A percentile compares a stretch with the other conserved stretches of the same genome.
These are phyloP conservation scores for Urocynchramus pylzowi DNA, from an alignment of 2,113 vertebrate species.

Conservation along the genomic window DNA sequence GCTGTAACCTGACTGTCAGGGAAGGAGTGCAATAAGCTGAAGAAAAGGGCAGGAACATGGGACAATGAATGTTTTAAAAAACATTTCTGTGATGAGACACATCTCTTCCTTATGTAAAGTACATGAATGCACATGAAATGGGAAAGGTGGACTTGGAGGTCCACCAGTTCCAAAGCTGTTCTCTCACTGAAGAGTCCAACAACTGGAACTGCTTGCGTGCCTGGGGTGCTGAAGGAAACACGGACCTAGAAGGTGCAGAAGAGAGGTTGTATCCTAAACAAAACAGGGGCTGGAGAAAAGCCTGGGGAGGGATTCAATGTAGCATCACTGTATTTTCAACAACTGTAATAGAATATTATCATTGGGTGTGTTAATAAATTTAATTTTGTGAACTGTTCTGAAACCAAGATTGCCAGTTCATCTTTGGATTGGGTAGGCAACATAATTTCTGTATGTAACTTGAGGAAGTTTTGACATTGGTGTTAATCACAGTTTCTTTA, in stretches of 20 bases:
- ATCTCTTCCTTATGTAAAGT: background rate
- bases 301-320: background rate
- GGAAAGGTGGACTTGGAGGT: background rate
- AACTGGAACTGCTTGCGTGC: background rate
- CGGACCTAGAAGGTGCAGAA: rapidly evolving
- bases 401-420: background rate
- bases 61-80: background rate
- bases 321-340: background rate
- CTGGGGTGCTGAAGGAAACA: background rate
- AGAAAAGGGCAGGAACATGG: background rate
- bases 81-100: background rate
- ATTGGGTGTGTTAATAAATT: background rate
- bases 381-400: background rate
- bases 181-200: background rate
- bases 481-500: background rate
- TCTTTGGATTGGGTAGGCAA: background rate
- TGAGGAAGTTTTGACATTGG: background rate
- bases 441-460: background rate
- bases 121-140: background rate
- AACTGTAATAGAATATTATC: background rate
- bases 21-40: background rate
- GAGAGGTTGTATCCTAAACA: background rate
- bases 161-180: background rate
- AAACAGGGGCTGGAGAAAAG: background rate
- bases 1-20: background rate